Evolutionary conservation across 2,888 invertebrate species (phyloP).

Genomic region (Leptogaster cylindrica): DNA sequence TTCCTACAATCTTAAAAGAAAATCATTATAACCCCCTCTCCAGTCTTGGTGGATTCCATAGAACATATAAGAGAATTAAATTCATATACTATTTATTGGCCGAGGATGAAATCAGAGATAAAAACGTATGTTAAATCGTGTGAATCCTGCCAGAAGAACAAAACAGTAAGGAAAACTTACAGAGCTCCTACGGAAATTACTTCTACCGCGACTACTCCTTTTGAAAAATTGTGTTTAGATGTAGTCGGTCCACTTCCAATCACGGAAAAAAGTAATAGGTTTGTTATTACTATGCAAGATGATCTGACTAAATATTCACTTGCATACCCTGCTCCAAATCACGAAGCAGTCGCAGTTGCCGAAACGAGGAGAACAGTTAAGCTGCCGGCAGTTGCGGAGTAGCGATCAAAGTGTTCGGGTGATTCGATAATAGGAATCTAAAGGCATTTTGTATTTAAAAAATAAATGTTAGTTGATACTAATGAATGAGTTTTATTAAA

Average conservation of each 20-base stretch:
- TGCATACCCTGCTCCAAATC: slow-evolving; percentile 53
- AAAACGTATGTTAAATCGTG: slow-evolving; percentile 52
- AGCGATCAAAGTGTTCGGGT: too few species aligned
- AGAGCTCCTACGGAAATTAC: slow-evolving; percentile 54
- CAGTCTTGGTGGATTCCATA: slow-evolving; percentile 37
- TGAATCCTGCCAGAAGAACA: slow-evolving; percentile 53
- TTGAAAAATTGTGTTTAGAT: slow-evolving; percentile 52
- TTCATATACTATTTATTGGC: slow-evolving; percentile 53
- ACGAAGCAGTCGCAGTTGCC: slow-evolving; percentile 54
- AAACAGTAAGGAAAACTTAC: slow-evolving; percentile 47
- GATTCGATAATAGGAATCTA: too few species aligned
- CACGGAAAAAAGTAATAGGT: slow-evolving; percentile 50
- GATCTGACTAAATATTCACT: slow-evolving; percentile 55
- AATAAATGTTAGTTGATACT: too few species aligned
- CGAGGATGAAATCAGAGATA: slow-evolving; percentile 53
- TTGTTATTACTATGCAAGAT: slow-evolving; percentile 53
- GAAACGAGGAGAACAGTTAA: too few species aligned
- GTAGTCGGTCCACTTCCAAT: slow-evolving; percentile 52
- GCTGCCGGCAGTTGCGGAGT: too few species aligned
- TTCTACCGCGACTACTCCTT: slow-evolving; percentile 51
- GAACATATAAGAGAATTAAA: slow-evolving; percentile 49
- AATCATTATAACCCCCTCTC: slow-evolving; percentile 35
- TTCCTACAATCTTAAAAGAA: slow-evolving; percentile 41
- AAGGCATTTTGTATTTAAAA: too few species aligned
- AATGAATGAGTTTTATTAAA: too few species aligned